Conservation (phyloP, 2,113 vertebrate genomes). For the Phalacrocorax aristotelis region DNA sequence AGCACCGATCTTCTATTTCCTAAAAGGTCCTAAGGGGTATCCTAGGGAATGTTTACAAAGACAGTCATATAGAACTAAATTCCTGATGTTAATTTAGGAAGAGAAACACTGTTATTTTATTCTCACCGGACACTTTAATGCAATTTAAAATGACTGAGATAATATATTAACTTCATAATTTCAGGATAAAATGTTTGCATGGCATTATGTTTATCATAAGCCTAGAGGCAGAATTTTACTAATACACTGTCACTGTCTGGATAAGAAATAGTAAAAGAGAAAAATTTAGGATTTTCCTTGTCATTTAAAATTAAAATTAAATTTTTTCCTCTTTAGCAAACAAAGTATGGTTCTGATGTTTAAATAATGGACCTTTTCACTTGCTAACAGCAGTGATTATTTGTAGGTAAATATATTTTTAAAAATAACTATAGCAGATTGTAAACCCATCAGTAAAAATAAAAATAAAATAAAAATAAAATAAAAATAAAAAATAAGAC, state of each 20-base stretch:
- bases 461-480: not conserved
- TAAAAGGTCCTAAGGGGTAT: not conserved
- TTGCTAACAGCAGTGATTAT: not conserved
- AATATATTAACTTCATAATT: not conserved
- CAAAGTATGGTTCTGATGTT: not conserved
- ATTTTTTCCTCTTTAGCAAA: accelerated
- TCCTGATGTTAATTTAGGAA: not conserved
- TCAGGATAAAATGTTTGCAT: not conserved
- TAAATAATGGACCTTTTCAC: not conserved
- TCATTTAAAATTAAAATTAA: not conserved
- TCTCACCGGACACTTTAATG: not conserved
- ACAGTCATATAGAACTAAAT: not conserved
- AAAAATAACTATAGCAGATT: not conserved
- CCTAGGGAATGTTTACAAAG: not conserved
- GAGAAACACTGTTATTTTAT: not conserved
- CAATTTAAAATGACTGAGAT: not conserved
- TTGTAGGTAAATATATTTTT: not conserved
- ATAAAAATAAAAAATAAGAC: not conserved
- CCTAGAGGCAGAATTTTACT: not conserved
- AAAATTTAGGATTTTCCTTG: not conserved
- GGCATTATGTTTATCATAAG: not conserved
- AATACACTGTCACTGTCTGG: not conserved
- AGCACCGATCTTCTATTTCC: not conserved
- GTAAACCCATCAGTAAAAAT: not conserved
- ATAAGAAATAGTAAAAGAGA: not conserved